A percentile compares a stretch with the other conserved stretches of the same genome.
Evolutionary conservation across 2,888 invertebrate species (phyloP).

Genomic region (Seira ritae): DNA sequence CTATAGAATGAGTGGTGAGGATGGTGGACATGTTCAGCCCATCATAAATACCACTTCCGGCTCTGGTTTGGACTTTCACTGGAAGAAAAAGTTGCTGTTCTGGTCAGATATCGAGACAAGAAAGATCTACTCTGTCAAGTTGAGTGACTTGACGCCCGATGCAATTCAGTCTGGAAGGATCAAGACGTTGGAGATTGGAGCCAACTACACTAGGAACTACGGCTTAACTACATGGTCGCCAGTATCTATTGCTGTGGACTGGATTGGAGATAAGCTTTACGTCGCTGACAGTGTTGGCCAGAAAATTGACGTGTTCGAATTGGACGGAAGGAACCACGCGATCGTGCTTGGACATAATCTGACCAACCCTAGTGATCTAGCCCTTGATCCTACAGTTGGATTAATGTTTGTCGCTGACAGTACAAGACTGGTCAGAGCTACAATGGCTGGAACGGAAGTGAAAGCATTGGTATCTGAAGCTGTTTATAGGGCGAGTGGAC

Average conservation of each 20-base stretch:
- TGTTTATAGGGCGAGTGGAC: constrained; percentile 94
- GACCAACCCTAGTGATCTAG: constrained; percentile 93
- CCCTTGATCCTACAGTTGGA: constrained; percentile 93
- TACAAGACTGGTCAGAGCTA: constrained; percentile 83
- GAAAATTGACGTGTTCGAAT: constrained; percentile 95
- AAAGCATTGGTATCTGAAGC: constrained; percentile 92
- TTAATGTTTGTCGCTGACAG: constrained; percentile 79
- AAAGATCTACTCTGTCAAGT: constrained; percentile 69
- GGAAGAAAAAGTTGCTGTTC: constrained; percentile 85
- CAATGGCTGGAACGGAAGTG: constrained; percentile 95
- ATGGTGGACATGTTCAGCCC: constrained; percentile 76
- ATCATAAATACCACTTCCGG: constrained; percentile 90
- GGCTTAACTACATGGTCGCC: constrained; percentile 85
- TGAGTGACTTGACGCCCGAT: constrained; percentile 50
- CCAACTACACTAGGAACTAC: constrained; percentile 38
- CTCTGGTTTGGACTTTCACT: constrained; percentile 91
- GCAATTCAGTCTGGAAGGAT: constrained; percentile 37
- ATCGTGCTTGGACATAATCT: constrained; percentile 94
- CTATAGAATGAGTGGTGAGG: constrained; percentile 83
- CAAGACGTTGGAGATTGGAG: constrained; percentile 61
- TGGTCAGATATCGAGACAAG: constrained; percentile 93
- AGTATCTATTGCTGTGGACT: constrained; percentile 94
- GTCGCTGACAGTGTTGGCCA: constrained; percentile 95
- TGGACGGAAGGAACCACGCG: constrained; percentile 91
- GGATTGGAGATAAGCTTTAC: constrained; percentile 97